Base-by-base conservation (phyloP, 2,113 vertebrate genomes). In the Puffinus mauretanicus region DNA sequence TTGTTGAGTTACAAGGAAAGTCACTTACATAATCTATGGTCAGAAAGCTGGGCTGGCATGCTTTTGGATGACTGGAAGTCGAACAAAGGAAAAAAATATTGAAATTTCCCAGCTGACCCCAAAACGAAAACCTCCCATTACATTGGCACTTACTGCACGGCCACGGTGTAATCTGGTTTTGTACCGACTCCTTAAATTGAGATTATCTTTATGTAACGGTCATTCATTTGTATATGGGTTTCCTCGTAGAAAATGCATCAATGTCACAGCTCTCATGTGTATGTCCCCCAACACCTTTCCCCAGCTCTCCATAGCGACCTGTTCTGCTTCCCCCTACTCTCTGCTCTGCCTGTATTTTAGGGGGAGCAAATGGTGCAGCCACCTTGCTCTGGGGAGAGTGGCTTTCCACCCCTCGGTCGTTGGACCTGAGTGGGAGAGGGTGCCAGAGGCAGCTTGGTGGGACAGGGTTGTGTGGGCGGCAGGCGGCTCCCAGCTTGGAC, bases 61-160 rank as follows among this genome's bases (percentile, higher is more conserved):
- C 21, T 82, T 94, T 89, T 80, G 66, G 86, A 40, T 82, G 73
- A 62, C 73, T 97, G 93, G 94, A 93, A 92, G 60, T 42, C 80
- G 70, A 96, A 93, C 30, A 91, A 92, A 95, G 36, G 46, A 88
- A 86, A 82, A 81, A 72, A 87, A 76, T 7, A 82, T 6, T 2
- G 5, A 88, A 17, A 64, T 93, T 82, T 94, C 58, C 83, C 77
- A 85, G 65, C 36, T 87, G 69, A 91, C 62, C 70, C 76, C 66
- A 69, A 77, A 85, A 65, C 51, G 73, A 82, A 97, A 96, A 38
- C 88, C 72, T 95, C 86, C 62, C 88, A 69, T 93, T 91, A 76
- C 3, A 4, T 2, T 94, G 94, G 93, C 65, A 58, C 81, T 93
- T 85, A 30, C 25, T 69, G 57, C 73, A 61, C 1, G 8, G 49